These are phyloP conservation scores for Peribatodes rhomboidaria DNA, from an alignment of 2,888 invertebrate species.

Conservation along the genomic window DNA sequence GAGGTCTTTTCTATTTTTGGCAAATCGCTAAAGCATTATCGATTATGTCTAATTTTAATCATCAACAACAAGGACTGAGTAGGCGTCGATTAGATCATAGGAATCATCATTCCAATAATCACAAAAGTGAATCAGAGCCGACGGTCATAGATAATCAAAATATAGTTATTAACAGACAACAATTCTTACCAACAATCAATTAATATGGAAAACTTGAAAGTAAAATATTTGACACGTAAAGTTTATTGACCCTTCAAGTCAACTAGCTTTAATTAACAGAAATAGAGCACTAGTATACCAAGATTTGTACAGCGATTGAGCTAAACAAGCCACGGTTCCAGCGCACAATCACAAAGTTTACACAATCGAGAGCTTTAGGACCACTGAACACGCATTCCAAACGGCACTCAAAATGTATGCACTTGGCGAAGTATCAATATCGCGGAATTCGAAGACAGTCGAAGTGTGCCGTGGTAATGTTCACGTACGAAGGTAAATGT, in stretches of 20 bases:
- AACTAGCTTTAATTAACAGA: constrained; percentile 61
- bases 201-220: neutral
- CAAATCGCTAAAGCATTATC: constrained; percentile 11
- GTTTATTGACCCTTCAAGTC: constrained; percentile 44
- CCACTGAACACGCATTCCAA: constrained; percentile 24
- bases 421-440: constrained; percentile 13
- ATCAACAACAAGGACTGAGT: constrained; percentile 53
- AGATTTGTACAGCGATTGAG: constrained; percentile 53
- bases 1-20: constrained; percentile 18
- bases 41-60: constrained; percentile 29
- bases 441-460: constrained; percentile 27
- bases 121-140: constrained; percentile 49
- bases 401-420: constrained; percentile 10
- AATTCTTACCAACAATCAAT: neutral
- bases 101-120: constrained; percentile 46
- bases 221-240: neutral
- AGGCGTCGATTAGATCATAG: constrained; percentile 77
- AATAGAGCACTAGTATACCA: constrained; percentile 48
- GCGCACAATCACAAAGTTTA: constrained; percentile 56
- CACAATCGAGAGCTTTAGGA: constrained; percentile 36
- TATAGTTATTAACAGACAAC: neutral
- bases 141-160: constrained; percentile 20
- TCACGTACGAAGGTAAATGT: constrained; percentile 32
- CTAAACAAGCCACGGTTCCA: constrained; percentile 53
- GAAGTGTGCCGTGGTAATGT: constrained; percentile 14